Evolutionary conservation across 2,888 invertebrate genomes (phyloP), one percentile per base, ranked within the genome.

Genomic region (Aporophyla lueneburgensis): DNA sequence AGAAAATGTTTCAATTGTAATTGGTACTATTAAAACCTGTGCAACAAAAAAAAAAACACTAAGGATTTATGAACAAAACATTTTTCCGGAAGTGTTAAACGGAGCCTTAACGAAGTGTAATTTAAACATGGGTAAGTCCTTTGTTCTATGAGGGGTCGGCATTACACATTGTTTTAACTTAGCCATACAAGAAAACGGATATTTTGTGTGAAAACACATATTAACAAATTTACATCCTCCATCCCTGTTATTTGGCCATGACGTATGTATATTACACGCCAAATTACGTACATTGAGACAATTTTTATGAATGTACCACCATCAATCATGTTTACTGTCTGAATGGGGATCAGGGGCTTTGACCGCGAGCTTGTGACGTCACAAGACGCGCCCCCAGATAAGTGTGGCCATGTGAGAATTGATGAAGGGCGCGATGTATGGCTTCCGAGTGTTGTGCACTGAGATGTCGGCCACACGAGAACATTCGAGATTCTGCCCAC

Each of bases 381-480:
- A 89, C 73, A 46, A 85, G 87, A 67, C 87, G 83, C 84, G 87
- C 86, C 90, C 83, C 81, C 84, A 49, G 69, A 71, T 76, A 61
- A 68, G 58, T 67, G 10, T 53, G 33, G 24, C 72, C 67, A 51
- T 75, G 71, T 69, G 83, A 72, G 51, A 68, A 46, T 78, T 78
- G 82, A 87, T 85, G 76, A 86, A 86, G 82, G 81, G 74, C 74
- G 65, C 53, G 46, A 43, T 53, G 33, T 91, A 90, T 65, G 91
- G 90, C 87, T 91, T 91, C 91, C 71, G 63, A 80, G 58, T 76
- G 78, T 77, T 87, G 33, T 62, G 68, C 72, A 76, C 70, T 78
- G 53, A 71, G 66, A 78, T 76, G 65, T 81, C 71, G 75, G 70
- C 46, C 65, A 72, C 67, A 46, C 54, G 46, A 63, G 77, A 83